Percentiles rank a stretch among this genome's conserved stretches.
These are phyloP conservation scores for Halichoerus grypus DNA, from an alignment of 2,113 vertebrate genomes.

Conservation along the genomic window DNA sequence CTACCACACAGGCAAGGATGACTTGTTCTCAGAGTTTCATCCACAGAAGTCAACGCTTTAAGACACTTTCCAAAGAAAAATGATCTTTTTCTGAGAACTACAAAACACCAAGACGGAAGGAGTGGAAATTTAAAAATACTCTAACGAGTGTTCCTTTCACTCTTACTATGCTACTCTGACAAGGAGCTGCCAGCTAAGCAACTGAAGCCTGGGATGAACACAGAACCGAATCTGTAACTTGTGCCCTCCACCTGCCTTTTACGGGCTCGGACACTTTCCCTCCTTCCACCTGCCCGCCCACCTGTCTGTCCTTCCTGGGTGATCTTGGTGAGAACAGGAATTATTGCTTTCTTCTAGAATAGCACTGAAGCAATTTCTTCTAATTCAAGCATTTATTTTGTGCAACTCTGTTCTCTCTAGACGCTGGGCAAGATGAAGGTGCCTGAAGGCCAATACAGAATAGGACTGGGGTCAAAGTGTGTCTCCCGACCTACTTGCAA, in stretches of 20 bases:
- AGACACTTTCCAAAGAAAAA: background rate
- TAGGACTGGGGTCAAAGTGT: accelerated
- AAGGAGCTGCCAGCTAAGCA: accelerated
- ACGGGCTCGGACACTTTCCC: background rate
- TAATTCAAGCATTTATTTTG: accelerated
- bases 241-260: accelerated
- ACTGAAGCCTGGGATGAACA: background rate
- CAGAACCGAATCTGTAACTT: background rate
- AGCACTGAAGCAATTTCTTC: accelerated
- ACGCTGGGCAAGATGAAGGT: accelerated
- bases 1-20: too few relatives aligned
- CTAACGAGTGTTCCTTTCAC: background rate
- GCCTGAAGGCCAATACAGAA: too few relatives aligned
- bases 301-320: background rate
- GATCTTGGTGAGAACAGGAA: accelerated
- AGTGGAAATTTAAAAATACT: background rate
- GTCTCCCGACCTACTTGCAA: background rate
- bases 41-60: accelerated
- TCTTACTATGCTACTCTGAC: background rate
- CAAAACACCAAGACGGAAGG: background rate
- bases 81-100: background rate
- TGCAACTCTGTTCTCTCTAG: accelerated
- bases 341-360: background rate
- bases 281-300: background rate
- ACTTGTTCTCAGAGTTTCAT: background rate